Conservation (phyloP, 2,888 invertebrate species). For the Leucania comma region DNA sequence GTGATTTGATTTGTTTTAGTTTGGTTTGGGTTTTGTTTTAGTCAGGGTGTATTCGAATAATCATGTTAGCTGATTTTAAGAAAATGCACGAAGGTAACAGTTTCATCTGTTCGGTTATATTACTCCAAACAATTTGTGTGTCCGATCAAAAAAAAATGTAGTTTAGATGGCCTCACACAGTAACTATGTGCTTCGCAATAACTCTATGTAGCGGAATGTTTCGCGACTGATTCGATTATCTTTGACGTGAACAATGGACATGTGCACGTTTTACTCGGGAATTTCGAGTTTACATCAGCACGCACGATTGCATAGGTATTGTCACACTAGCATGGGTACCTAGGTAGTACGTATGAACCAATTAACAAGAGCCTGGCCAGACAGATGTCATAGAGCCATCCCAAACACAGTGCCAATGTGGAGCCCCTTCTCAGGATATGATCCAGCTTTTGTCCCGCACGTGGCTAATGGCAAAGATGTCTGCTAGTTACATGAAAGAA, state of each 20-base stretch:
- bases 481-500: neutral
- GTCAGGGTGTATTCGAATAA: too few relatives aligned
- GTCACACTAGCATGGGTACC: neutral
- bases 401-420: too few relatives aligned
- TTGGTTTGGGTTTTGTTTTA: too few relatives aligned
- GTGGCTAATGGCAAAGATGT: neutral
- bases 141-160: neutral
- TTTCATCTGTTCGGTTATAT: too few relatives aligned
- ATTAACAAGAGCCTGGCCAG: neutral
- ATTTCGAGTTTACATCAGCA: neutral
- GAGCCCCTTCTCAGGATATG: neutral
- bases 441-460: too few relatives aligned
- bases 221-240: slow-evolving; percentile 1
- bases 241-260: neutral
- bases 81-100: too few relatives aligned
- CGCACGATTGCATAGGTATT: neutral
- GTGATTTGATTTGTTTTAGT: too few relatives aligned
- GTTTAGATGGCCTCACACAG: neutral
- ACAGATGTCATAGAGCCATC: too few relatives aligned
- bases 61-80: too few relatives aligned
- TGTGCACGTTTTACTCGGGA: neutral
- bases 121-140: neutral
- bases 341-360: neutral
- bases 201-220: neutral
- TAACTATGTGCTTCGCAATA: neutral